These are phyloP conservation scores for Phenganax subtilis DNA, from an alignment of 92 coral and sea anemone species.

Conservation along the genomic window DNA sequence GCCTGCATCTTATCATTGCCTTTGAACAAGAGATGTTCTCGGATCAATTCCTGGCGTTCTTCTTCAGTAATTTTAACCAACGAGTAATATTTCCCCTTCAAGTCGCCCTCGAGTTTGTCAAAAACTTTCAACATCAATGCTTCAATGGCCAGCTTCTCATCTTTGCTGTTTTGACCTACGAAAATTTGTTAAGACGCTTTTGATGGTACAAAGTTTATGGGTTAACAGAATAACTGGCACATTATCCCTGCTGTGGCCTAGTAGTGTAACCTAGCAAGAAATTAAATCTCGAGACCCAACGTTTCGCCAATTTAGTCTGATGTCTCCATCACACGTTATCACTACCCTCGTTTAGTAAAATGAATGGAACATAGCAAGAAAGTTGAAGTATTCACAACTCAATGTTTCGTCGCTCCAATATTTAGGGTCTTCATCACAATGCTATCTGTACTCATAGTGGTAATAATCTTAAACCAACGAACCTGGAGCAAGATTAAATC, in stretches of 20 bases:
- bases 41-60: conserved; percentile 56
- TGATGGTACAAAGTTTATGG: too few relatives aligned
- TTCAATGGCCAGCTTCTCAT: conserved; percentile 49
- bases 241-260: too few relatives aligned
- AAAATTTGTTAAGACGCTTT: not conserved
- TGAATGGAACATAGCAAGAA: too few relatives aligned
- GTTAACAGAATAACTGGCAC: too few relatives aligned
- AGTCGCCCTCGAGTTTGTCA: conserved; percentile 56
- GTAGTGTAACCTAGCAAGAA: too few relatives aligned
- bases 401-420: too few relatives aligned
- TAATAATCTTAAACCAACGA: not conserved
- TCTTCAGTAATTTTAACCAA: conserved; percentile 54
- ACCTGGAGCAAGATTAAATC: conserved; percentile 55
- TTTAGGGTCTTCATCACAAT: not conserved
- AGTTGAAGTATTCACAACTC: too few relatives aligned
- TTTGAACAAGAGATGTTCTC: conserved; percentile 65
- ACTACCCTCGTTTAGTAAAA: too few relatives aligned
- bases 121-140: conserved; percentile 59
- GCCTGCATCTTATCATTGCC: conserved; percentile 73
- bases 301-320: too few relatives aligned
- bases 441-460: not conserved
- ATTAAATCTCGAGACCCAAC: too few relatives aligned
- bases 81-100: conserved; percentile 56
- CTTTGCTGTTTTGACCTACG: conserved; percentile 51
- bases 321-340: too few relatives aligned